Conservation (phyloP, 2,888 invertebrate species). For the Athalia rosae region DNA sequence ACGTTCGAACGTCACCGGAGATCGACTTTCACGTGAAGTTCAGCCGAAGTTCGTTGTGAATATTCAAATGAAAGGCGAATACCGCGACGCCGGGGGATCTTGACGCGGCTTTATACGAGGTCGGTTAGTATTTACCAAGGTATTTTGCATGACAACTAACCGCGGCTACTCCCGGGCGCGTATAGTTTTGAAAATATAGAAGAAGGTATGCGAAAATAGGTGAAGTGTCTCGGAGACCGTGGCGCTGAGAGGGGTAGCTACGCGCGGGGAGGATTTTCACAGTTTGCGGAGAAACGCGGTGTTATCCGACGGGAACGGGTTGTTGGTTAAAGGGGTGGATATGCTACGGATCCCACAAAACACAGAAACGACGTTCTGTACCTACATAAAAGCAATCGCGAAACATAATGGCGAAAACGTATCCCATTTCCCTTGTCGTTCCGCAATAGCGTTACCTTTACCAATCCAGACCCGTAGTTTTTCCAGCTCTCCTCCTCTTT, state of each 20-base stretch:
- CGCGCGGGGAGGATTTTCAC: conserved; percentile 3
- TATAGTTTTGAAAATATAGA: neutral
- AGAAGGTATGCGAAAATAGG: too few relatives aligned
- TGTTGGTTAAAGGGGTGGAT: too few relatives aligned
- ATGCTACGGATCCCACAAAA: conserved; percentile 1
- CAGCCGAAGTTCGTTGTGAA: conserved; percentile 16
- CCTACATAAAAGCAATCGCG: neutral
- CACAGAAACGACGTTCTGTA: neutral
- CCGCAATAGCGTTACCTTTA: too few relatives aligned
- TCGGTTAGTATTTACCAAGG: conserved; percentile 18
- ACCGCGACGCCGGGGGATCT: too few relatives aligned
- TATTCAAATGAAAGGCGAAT: conserved; percentile 9
- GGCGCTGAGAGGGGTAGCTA: neutral
- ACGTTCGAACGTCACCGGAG: too few relatives aligned
- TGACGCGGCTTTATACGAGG: neutral
- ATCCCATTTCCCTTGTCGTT: neutral
- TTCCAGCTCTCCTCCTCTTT: too few relatives aligned
- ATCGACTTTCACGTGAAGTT: too few relatives aligned
- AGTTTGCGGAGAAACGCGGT: conserved; percentile 17
- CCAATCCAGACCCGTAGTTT: too few relatives aligned
- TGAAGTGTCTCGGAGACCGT: too few relatives aligned
- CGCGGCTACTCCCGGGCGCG: neutral
- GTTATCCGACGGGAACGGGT: neutral
- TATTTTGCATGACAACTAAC: conserved; percentile 25
- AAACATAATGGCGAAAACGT: neutral